Evolutionary conservation across 30 jellyfish, hydroid and myxozoan genomes (phyloP).

Genomic region (Turritopsis rubra): DNA sequence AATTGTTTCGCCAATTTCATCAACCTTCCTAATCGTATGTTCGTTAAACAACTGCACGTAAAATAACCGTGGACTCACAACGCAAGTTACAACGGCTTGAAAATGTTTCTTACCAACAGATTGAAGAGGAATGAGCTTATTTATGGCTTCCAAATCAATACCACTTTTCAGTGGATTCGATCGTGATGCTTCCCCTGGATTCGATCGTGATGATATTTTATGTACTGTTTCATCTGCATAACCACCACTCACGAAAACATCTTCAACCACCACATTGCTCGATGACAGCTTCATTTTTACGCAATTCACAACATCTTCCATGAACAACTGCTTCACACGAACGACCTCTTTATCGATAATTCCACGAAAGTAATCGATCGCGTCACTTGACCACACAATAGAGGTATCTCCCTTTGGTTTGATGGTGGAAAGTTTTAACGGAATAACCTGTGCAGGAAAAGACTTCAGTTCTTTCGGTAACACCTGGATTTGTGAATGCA

Average conservation of each 20-base stretch:
- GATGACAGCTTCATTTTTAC: constrained; percentile 17
- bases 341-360: constrained; percentile 18
- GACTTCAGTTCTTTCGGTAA: neutral
- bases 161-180: neutral
- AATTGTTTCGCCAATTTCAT: constrained; percentile 30
- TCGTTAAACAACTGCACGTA: constrained; percentile 25
- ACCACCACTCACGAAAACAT: constrained; percentile 1
- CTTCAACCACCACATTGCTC: constrained; percentile 9
- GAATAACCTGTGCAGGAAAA: constrained; percentile 35
- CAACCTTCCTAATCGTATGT: constrained; percentile 13
- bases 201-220: neutral
- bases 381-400: constrained; percentile 18
- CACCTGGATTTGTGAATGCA: neutral
- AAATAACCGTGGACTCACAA: constrained; percentile 34
- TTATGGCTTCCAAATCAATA: constrained; percentile 18
- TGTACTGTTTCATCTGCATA: neutral
- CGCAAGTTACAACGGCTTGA: constrained; percentile 26
- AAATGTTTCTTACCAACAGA: constrained; percentile 2
- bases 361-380: constrained; percentile 7
- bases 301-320: constrained; percentile 19
- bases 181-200: neutral
- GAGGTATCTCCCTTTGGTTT: constrained; percentile 13
- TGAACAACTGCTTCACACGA: constrained; percentile 8
- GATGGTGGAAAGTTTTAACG: constrained; percentile 22
- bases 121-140: neutral